These are phyloP conservation scores for Linyphia triangularis DNA, from an alignment of 2,888 invertebrate species.

Conservation along the genomic window DNA sequence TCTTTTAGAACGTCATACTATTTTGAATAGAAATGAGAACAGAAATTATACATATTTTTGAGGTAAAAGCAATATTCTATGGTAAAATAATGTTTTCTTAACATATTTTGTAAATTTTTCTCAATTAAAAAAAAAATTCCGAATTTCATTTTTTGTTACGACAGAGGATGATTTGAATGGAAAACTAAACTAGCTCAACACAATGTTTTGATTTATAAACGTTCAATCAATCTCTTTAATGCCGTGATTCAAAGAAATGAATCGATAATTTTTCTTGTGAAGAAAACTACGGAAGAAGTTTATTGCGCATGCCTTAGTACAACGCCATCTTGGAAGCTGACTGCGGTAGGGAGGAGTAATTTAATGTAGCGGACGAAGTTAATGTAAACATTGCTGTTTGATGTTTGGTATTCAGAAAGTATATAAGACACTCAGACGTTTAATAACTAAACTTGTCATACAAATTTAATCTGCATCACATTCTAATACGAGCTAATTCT, in stretches of 20 bases:
- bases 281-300: slow-evolving; percentile 72
- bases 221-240: too few species aligned
- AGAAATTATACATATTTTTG: too few species aligned
- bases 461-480: slow-evolving; percentile 26
- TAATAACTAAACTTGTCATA: slow-evolving; percentile 25
- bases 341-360: slow-evolving; percentile 75
- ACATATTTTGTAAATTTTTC: too few species aligned
- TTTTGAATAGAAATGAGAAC: too few species aligned
- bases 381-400: slow-evolving; percentile 73
- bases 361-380: slow-evolving; percentile 67
- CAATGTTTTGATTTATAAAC: too few species aligned
- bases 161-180: too few species aligned
- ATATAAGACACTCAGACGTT: slow-evolving; percentile 32
- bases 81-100: too few species aligned
- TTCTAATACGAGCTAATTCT: slow-evolving; percentile 35
- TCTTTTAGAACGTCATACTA: too few species aligned
- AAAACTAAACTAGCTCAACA: too few species aligned
- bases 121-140: too few species aligned
- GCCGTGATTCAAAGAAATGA: slow-evolving; percentile 47
- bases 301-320: slow-evolving; percentile 74
- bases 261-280: slow-evolving; percentile 72
- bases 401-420: slow-evolving; percentile 61
- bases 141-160: too few species aligned
- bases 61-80: too few species aligned
- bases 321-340: slow-evolving; percentile 75